These are phyloP conservation scores for Glyphotaelius pellucidus DNA, from an alignment of 2,888 invertebrate genomes.

Conservation along the genomic window DNA sequence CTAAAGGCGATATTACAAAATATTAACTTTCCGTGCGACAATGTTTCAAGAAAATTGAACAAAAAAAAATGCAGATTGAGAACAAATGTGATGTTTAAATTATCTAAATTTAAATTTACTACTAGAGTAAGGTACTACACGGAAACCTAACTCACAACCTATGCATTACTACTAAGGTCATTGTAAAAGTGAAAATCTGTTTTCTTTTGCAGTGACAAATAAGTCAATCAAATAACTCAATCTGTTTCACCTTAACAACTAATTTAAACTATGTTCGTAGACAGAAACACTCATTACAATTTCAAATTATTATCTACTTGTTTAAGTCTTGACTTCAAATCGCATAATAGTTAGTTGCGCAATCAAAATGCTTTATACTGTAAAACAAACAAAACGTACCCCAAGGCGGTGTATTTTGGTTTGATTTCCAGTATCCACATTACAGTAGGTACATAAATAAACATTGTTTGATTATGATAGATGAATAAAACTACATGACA, in stretches of 20 bases:
- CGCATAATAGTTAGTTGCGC: not conserved
- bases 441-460: not conserved
- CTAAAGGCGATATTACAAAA: too few species aligned
- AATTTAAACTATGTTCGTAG: not conserved
- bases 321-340: not conserved
- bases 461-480: not conserved
- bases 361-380: not conserved
- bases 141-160: too few species aligned
- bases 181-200: not conserved
- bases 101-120: too few species aligned
- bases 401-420: not conserved
- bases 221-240: not conserved
- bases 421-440: not conserved
- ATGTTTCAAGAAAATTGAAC: too few species aligned
- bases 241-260: not conserved
- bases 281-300: not conserved
- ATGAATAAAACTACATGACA: not conserved
- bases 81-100: too few species aligned
- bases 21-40: too few species aligned
- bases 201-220: too few species aligned
- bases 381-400: not conserved
- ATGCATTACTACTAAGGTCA: too few species aligned
- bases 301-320: not conserved
- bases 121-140: not conserved
- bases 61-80: too few species aligned